phyloP scores from a whole-genome alignment of 37 sponge, comb jelly and placozoan species.

The Diacarnus erythraeanus region DNA sequence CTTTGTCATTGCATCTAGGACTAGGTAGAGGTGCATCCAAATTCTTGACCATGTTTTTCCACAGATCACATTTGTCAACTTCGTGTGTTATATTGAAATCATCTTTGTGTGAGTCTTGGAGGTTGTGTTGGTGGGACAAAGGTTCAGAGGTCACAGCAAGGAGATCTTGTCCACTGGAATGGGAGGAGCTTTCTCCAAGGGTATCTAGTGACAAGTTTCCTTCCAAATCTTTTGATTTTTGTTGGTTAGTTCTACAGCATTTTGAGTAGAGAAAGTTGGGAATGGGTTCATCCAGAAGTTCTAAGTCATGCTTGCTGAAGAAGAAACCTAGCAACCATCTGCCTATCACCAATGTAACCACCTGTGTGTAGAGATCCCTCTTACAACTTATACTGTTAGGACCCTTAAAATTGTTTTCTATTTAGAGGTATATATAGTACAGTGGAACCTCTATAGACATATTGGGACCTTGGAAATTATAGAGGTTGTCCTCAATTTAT shows the following conservation, averaged over 20 bases:
- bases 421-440: too few relatives aligned
- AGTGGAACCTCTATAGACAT: too few relatives aligned
- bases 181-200: neutral
- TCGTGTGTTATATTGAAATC: slow-evolving; percentile 61
- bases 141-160: neutral
- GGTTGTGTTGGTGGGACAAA: neutral
- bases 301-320: slow-evolving; percentile 54
- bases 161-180: too few relatives aligned
- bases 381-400: too few relatives aligned
- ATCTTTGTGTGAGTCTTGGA: neutral
- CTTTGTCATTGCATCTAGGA: neutral
- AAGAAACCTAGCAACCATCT: slow-evolving; percentile 59
- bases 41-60: slow-evolving; percentile 53
- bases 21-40: slow-evolving; percentile 32
- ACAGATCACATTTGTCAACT: slow-evolving; percentile 58
- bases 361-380: slow-evolving; percentile 22
- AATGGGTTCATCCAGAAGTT: slow-evolving; percentile 69
- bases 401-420: too few relatives aligned
- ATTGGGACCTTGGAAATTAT: too few relatives aligned
- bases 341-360: slow-evolving; percentile 45
- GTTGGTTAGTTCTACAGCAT: neutral
- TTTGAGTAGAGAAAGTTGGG: slow-evolving; percentile 60
- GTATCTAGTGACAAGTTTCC: neutral
- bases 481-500: too few relatives aligned
- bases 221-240: neutral